Evolutionary conservation across 2,797 vertebrate genomes (phyloP).

Genomic region (Notamacropus eugenii): DNA sequence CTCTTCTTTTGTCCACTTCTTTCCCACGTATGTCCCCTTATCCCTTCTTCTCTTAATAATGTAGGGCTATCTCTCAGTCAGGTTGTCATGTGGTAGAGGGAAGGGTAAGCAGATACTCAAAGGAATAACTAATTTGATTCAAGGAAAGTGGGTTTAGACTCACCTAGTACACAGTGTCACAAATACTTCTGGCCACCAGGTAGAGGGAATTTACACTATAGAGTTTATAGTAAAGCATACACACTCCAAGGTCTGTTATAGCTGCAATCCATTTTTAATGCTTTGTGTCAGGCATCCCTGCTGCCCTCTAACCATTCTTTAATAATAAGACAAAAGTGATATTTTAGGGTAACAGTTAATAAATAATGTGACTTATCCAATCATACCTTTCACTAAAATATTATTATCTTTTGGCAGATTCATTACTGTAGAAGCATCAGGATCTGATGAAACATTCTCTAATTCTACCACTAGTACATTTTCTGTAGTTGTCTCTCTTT

Average conservation of each 20-base stretch:
- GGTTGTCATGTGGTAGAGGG: constrained; percentile 53
- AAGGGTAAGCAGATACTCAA: constrained; percentile 40
- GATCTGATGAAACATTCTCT: constrained; percentile 87
- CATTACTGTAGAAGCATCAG: constrained; percentile 89
- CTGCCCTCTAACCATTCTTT: constrained; percentile 86
- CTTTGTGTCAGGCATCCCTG: constrained; percentile 88
- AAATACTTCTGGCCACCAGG: constrained; percentile 6
- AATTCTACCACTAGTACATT: constrained; percentile 87
- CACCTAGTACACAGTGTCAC: constrained; percentile 29
- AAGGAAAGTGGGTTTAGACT: constrained; percentile 40
- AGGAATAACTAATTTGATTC: constrained; percentile 25
- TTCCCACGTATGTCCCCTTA: constrained; percentile 7
- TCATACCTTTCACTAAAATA: constrained; percentile 91
- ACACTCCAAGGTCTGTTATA: constrained; percentile 72
- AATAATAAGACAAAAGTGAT: constrained; percentile 90
- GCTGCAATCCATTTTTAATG: constrained; percentile 85
- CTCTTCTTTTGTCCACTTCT: background rate
- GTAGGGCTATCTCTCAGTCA: constrained; percentile 25
- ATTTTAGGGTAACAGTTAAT: constrained; percentile 93
- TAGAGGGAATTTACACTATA: constrained; percentile 67
- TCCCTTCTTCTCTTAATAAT: constrained; percentile 63
- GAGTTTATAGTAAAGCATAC: constrained; percentile 31
- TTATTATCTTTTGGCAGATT: constrained; percentile 94
- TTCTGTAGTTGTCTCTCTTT: constrained; percentile 89
- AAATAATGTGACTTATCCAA: constrained; percentile 91